Conservation (phyloP, 2,797 vertebrate species). For the Synanceia verrucosa region DNA sequence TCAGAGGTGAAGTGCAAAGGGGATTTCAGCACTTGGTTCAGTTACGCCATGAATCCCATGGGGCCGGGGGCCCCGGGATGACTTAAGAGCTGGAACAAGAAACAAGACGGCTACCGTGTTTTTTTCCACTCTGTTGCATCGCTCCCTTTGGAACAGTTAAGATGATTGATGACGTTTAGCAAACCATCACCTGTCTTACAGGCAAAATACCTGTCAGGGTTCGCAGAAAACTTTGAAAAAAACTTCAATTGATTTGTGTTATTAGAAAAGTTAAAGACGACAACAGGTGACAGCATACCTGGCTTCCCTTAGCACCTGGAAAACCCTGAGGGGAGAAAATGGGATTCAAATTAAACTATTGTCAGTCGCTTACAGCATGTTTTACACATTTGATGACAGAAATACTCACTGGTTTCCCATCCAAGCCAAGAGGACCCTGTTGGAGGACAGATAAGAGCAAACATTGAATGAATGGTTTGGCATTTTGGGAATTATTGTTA, state of each 20-base stretch:
- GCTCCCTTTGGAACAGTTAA: slow-evolving; percentile 44
- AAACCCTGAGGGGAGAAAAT: slow-evolving; percentile 72
- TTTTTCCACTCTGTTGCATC: neutral
- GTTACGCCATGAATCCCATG: slow-evolving; percentile 52
- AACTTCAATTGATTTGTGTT: slow-evolving; percentile 28
- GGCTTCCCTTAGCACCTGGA: slow-evolving; percentile 82
- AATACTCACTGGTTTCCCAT: slow-evolving; percentile 94
- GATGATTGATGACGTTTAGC: slow-evolving; percentile 44
- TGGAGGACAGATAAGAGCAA: slow-evolving; percentile 34
- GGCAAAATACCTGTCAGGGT: slow-evolving; percentile 36
- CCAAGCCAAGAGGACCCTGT: slow-evolving; percentile 95
- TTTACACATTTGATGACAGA: neutral
- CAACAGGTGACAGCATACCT: slow-evolving; percentile 66
- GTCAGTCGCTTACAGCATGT: neutral
- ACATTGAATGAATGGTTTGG: neutral
- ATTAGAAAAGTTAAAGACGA: slow-evolving; percentile 17
- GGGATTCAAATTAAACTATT: slow-evolving; percentile 11
- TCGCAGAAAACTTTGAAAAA: neutral
- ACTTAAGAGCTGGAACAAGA: slow-evolving; percentile 59
- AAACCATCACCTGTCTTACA: slow-evolving; percentile 37
- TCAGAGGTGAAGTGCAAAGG: slow-evolving; percentile 45
- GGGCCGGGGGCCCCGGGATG: slow-evolving; percentile 33
- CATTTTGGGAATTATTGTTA: neutral
- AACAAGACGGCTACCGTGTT: slow-evolving; percentile 46
- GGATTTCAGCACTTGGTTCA: slow-evolving; percentile 47